Conservation (phyloP, 1,140 invertebrate species). For the Marisa cornuarietis region DNA sequence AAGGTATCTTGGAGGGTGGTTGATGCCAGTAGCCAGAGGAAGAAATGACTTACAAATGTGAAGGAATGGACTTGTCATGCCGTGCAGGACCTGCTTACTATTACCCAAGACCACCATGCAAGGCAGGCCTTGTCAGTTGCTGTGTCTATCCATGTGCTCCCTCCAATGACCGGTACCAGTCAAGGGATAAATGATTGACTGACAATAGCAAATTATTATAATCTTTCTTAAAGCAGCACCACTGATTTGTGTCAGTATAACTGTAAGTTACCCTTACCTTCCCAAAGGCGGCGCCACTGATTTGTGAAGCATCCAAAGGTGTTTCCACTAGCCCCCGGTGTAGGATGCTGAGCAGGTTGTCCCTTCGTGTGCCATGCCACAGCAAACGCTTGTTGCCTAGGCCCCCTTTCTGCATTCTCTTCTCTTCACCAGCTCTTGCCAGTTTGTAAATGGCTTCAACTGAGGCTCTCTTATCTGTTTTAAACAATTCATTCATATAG, state of each 20-base stretch:
- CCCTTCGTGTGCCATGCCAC: slow-evolving; percentile 66
- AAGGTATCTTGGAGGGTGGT: too few relatives aligned
- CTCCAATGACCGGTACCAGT: too few relatives aligned
- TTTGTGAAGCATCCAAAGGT: slow-evolving; percentile 55
- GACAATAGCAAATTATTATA: background rate
- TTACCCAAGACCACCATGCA: too few relatives aligned
- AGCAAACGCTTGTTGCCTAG: slow-evolving; percentile 60
- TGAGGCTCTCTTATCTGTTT: slow-evolving; percentile 23
- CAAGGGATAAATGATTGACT: too few relatives aligned
- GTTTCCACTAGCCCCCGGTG: slow-evolving; percentile 60
- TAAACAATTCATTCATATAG: background rate
- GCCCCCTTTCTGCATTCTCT: slow-evolving; percentile 35
- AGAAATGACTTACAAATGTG: too few relatives aligned
- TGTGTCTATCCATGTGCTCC: too few relatives aligned
- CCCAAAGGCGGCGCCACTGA: slow-evolving; percentile 62
- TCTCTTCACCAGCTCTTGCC: slow-evolving; percentile 48
- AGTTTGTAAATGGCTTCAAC: slow-evolving; percentile 64
- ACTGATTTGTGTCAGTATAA: background rate
- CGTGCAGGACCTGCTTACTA: too few relatives aligned
- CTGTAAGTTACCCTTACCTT: slow-evolving; percentile 39
- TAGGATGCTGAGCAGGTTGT: slow-evolving; percentile 65
- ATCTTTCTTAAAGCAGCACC: background rate
- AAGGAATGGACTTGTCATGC: too few relatives aligned
- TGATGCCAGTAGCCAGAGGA: too few relatives aligned
- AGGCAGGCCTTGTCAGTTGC: too few relatives aligned